Evolutionary conservation across 2,113 vertebrate genomes (phyloP), one percentile per base, ranked within the genome.

Genomic region (Dromiciops gliroides): DNA sequence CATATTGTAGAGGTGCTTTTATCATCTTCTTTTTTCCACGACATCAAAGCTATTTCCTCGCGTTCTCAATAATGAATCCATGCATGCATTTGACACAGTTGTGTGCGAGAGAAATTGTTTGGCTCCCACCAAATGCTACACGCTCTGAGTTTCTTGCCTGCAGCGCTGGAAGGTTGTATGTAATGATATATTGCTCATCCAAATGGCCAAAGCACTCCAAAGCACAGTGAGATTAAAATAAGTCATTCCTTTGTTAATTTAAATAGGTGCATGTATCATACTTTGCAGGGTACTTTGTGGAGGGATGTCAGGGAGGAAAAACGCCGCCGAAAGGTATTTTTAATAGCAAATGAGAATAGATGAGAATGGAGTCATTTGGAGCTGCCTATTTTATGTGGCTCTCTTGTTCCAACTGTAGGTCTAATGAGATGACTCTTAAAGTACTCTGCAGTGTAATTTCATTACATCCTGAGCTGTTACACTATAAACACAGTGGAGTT

Each of bases 191-290:
- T 99, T 99, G 99, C 99, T 99, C 99, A 99, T 99, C 99, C 98
- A 98, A 99, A 99, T 99, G 98, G 99, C 98, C 98, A 98, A 98
- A 98, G 98, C 99, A 99, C 99, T 99, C 98, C 99, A 99, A 99
- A 99, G 99, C 99, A 98, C 99, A 98, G 99, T 97, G 98, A 99
- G 99, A 99, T 99, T 99, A 99, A 99, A 99, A 99, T 99, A 99
- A 99, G 99, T 99, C 99, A 99, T 99, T 99, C 99, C 99, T 99
- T 99, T 99, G 99, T 99, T 99, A 99, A 99, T 99, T 99, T 99
- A 99, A 99, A 99, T 99, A 99, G 99, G 99, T 99, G 99, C 99
- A 99, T 99, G 99, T 99, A 99, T 99, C 99, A 99, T 99, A 99
- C 99, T 99, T 99, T 99, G 99, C 99, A 94, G 98, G 99, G 99